These are phyloP conservation scores for Formica aserva DNA, from an alignment of 2,888 invertebrate genomes.

Conservation along the genomic window DNA sequence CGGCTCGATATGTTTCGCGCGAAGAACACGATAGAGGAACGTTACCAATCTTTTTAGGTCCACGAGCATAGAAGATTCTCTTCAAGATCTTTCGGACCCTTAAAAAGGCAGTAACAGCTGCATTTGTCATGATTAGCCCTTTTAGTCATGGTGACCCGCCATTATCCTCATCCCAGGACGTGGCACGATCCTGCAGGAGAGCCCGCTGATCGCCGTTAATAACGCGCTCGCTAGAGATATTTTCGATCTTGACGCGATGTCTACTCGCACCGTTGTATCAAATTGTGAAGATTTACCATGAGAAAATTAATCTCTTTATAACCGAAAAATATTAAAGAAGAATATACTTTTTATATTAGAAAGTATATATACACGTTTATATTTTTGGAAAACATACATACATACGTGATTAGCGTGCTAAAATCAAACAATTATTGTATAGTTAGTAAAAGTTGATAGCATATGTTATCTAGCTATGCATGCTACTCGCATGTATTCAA, in stretches of 20 bases:
- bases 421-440: background rate
- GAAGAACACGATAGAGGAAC: slow-evolving; percentile 7
- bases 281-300: slow-evolving; percentile 7
- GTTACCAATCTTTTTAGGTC: slow-evolving; percentile 40
- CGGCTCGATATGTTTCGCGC: slow-evolving; percentile 40
- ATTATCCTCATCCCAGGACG: slow-evolving; percentile 73
- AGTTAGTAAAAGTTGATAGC: background rate
- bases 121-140: slow-evolving; percentile 85
- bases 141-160: slow-evolving; percentile 83
- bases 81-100: slow-evolving; percentile 62
- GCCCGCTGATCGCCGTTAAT: slow-evolving; percentile 69
- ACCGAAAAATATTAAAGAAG: background rate
- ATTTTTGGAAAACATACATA: background rate
- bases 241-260: slow-evolving; percentile 34
- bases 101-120: slow-evolving; percentile 74
- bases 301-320: background rate
- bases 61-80: slow-evolving; percentile 56
- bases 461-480: background rate
- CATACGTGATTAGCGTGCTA: background rate
- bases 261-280: slow-evolving; percentile 10
- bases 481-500: background rate
- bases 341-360: background rate
- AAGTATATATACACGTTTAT: background rate
- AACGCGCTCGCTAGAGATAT: slow-evolving; percentile 61
- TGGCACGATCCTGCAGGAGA: slow-evolving; percentile 55